phyloP scores from a whole-genome alignment of 2,797 vertebrate genomes.

The Silurus aristotelis region DNA sequence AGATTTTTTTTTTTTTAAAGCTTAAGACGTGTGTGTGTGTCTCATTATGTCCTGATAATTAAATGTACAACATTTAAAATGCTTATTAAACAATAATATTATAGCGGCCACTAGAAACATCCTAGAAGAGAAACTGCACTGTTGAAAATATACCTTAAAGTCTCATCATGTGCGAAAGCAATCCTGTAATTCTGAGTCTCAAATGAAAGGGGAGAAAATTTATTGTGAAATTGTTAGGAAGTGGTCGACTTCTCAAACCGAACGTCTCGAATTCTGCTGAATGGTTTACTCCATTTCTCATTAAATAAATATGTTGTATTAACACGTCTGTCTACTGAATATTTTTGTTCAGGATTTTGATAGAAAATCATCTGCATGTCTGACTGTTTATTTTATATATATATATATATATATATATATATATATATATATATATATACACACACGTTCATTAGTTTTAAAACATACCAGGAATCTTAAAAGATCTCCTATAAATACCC shows the following conservation, averaged over 20 bases:
- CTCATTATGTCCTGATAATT: background rate
- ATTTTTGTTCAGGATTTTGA: background rate
- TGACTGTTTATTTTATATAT: too few species aligned
- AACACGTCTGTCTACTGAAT: background rate
- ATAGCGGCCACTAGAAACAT: background rate
- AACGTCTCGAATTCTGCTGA: background rate
- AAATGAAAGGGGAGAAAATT: too few species aligned
- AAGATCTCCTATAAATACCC: too few species aligned
- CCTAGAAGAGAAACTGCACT: background rate
- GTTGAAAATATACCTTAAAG: background rate
- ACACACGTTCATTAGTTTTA: too few species aligned
- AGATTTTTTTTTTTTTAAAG: background rate
- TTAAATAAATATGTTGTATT: constrained; percentile 19
- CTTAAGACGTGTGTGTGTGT: background rate
- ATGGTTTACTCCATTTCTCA: constrained; percentile 14
- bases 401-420: too few species aligned
- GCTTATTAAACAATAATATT: constrained; percentile 19
- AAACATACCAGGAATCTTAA: too few species aligned
- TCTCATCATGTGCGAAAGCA: background rate
- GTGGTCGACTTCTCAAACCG: too few species aligned
- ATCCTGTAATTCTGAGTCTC: background rate
- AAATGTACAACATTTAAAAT: background rate
- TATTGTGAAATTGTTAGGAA: too few species aligned
- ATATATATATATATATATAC: too few species aligned
- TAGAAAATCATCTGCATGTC: background rate